Evolutionary conservation across 2,888 invertebrate species (phyloP), one percentile per base, ranked within the genome.

Genomic region (Meteorus colon): DNA sequence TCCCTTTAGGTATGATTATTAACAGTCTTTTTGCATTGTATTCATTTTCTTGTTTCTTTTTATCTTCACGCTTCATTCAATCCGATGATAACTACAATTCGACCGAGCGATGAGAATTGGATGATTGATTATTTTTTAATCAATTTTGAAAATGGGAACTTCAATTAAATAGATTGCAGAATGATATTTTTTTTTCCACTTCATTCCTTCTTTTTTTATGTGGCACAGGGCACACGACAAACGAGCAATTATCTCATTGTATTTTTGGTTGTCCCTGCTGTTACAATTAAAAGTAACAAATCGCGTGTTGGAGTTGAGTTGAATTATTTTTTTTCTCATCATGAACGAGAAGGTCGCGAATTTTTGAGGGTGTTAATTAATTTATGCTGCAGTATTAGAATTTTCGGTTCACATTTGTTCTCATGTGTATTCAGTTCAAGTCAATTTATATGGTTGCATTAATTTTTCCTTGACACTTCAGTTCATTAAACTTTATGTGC

Each of bases 71-170:
- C 55, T 55, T 19, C 19, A 6, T n/a, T 55, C 55, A n/a, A 55
- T 31, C 55, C 34, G 34, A 68, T 51, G 41, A 24, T 19, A 29
- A 48, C 12, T 41, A 48, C 55, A 31, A 34, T 69, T 69, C 69
- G 69, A 69, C 69, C 69, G 69, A 69, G 69, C 69, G 69, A 69
- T 69, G 51, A 55, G 31, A 24, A 55, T 55, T n/a, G 16, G 1
- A 2, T n/a, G 16, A 48, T 48, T 48, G 16, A 16, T 48, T n/a
- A 4, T n/a, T 16, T 48, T n/a, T 48, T 14, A 48, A n/a, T 48
- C 4, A 48, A n/a, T 48, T 41, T 41, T 5, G 12, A 12, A 41
- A 41, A 41, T 41, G 4, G 4, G 4, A 34, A 34, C 34, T 41
- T 41, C 14, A 48, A 48, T n/a, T 55, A 19, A 55, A 55, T 55